These are phyloP conservation scores for Pristionchus fissidentatus DNA, from an alignment of 2,888 invertebrate genomes.

Conservation along the genomic window DNA sequence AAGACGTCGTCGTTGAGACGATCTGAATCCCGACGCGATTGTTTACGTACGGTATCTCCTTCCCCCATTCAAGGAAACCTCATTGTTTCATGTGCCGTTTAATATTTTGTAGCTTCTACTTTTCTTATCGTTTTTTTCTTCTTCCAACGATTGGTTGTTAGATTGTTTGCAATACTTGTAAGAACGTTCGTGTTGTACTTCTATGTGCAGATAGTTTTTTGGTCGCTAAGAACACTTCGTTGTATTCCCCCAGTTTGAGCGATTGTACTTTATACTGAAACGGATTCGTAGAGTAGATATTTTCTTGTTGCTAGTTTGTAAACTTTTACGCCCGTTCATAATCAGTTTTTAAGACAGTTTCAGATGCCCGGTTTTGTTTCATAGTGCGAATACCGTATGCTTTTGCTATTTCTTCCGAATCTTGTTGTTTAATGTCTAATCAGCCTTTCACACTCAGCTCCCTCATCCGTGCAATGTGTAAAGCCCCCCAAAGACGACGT, in stretches of 20 bases:
- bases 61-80: background rate
- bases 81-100: too few relatives aligned
- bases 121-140: background rate
- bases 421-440: background rate
- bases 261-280: too few relatives aligned
- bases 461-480: constrained; percentile 7
- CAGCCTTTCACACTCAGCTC: constrained; percentile 4
- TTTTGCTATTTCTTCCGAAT: too few relatives aligned
- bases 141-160: background rate
- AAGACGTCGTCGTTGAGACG: background rate
- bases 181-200: background rate
- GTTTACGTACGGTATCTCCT: too few relatives aligned
- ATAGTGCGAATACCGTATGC: too few relatives aligned
- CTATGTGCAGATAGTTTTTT: background rate
- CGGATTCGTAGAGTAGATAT: too few relatives aligned
- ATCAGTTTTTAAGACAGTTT: too few relatives aligned
- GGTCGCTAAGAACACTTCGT: background rate
- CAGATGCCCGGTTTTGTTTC: too few relatives aligned
- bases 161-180: background rate
- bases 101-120: background rate
- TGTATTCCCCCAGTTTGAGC: too few relatives aligned
- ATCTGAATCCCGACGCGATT: background rate
- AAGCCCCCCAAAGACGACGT: background rate
- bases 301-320: too few relatives aligned
- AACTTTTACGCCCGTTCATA: too few relatives aligned